Percentiles rank a stretch among this genome's conserved stretches.
Conservation (phyloP, 2,113 vertebrate species). For the Ammospiza caudacuta region DNA sequence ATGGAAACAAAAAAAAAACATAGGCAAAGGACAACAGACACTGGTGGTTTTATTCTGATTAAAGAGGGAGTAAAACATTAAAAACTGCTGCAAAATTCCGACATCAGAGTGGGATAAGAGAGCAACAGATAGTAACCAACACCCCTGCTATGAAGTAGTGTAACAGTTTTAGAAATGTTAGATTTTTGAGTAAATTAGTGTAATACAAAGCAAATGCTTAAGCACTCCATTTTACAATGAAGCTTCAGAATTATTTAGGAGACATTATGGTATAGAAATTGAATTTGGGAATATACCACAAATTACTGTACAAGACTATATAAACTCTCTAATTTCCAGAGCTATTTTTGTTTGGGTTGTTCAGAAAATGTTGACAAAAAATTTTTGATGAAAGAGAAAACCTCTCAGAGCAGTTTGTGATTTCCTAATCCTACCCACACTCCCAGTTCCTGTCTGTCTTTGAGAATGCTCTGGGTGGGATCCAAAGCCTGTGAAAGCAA, state of each 20-base stretch:
- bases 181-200: not conserved
- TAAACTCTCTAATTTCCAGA: not conserved
- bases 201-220: not conserved
- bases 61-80: not conserved
- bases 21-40: not conserved
- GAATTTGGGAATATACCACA: not conserved
- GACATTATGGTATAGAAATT: not conserved
- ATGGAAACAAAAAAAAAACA: not conserved
- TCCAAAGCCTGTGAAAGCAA: conserved; percentile 61
- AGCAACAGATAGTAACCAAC: not conserved
- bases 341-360: not conserved
- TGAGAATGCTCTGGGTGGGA: conserved; percentile 43
- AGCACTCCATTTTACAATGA: not conserved
- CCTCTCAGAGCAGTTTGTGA: not conserved
- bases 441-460: not conserved
- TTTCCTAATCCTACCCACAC: not conserved
- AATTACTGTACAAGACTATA: not conserved
- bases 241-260: not conserved
- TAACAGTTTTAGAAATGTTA: not conserved
- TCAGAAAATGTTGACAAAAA: not conserved
- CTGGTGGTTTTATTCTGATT: not conserved
- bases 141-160: not conserved
- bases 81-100: not conserved
- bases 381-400: not conserved
- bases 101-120: not conserved